Percentiles rank a stretch among this genome's conserved stretches.
These are phyloP conservation scores for Abrostola triplasia DNA, from an alignment of 2,888 invertebrate species.

Conservation along the genomic window DNA sequence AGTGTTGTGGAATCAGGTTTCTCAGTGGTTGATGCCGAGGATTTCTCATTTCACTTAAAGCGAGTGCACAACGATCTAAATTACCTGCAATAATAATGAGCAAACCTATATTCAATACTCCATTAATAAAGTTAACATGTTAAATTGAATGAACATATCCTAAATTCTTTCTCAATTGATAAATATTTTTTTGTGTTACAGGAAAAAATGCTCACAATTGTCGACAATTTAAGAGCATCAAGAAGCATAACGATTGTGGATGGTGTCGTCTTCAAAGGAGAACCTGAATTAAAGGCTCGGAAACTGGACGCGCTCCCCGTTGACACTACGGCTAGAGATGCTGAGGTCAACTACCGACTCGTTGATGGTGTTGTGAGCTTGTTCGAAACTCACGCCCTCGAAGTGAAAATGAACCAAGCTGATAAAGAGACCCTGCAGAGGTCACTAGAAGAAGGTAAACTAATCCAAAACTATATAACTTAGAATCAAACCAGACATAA, in stretches of 20 bases:
- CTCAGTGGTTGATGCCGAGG: constrained; percentile 40
- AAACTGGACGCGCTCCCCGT: constrained; percentile 91
- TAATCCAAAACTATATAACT: too few species aligned
- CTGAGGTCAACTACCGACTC: constrained; percentile 91
- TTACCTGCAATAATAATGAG: constrained; percentile 18
- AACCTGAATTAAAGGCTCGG: constrained; percentile 82
- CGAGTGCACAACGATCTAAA: constrained; percentile 44
- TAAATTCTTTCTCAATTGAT: constrained; percentile 8
- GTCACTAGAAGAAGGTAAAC: constrained; percentile 94
- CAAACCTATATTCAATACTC: constrained; percentile 1
- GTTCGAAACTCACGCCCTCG: constrained; percentile 93
- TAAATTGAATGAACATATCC: not conserved
- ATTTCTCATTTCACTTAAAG: constrained; percentile 51
- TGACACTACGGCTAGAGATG: constrained; percentile 92
- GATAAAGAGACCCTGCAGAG: constrained; percentile 92
- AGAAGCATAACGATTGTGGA: constrained; percentile 89
- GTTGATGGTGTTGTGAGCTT: constrained; percentile 93
- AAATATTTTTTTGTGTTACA: constrained; percentile 71
- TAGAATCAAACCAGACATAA: not conserved
- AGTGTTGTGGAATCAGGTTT: constrained; percentile 57
- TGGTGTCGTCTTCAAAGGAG: constrained; percentile 89
- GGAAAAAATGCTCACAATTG: constrained; percentile 92
- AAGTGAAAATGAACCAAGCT: constrained; percentile 93
- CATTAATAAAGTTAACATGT: not conserved
- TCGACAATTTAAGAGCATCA: constrained; percentile 87